phyloP scores from a whole-genome alignment of 2,888 invertebrate genomes.

The Tetheella fluctuosa region DNA sequence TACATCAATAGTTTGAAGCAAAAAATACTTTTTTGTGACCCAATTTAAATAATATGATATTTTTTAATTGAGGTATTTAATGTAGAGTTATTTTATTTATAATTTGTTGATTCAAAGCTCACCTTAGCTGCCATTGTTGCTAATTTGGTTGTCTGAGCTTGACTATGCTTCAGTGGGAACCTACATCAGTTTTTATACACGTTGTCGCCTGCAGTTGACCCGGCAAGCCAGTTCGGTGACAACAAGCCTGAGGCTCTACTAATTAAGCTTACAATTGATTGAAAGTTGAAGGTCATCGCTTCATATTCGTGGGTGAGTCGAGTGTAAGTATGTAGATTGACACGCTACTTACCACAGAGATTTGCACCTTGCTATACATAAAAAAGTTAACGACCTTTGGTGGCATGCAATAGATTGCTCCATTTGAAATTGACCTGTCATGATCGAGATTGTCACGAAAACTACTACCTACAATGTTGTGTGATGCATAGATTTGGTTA shows the following conservation, averaged over 20 bases:
- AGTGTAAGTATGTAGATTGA: constrained; percentile 25
- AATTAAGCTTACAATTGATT: constrained; percentile 47
- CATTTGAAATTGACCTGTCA: constrained; percentile 4
- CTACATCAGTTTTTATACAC: constrained; percentile 65
- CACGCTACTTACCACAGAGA: constrained; percentile 8
- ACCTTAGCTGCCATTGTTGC: constrained; percentile 75
- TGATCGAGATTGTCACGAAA: constrained; percentile 7
- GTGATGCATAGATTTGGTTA: background rate
- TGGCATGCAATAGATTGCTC: constrained; percentile 6
- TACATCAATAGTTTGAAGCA: constrained; percentile 5
- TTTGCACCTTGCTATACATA: constrained; percentile 22
- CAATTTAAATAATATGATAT: constrained; percentile 11
- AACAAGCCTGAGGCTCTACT: constrained; percentile 38
- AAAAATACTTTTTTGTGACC: no score
- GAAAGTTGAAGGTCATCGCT: constrained; percentile 53
- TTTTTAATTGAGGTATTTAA: constrained; percentile 12
- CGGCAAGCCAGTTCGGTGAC: constrained; percentile 34
- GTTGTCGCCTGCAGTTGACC: constrained; percentile 36
- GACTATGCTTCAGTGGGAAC: constrained; percentile 55
- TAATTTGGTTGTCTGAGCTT: constrained; percentile 50
- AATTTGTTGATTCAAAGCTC: constrained; percentile 25
- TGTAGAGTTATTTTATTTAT: no score
- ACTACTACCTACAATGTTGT: background rate
- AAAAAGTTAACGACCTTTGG: constrained; percentile 11
- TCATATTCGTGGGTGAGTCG: constrained; percentile 19